These are phyloP conservation scores for Neotoma lepida DNA, from an alignment of 2,113 vertebrate genomes.

Conservation along the genomic window DNA sequence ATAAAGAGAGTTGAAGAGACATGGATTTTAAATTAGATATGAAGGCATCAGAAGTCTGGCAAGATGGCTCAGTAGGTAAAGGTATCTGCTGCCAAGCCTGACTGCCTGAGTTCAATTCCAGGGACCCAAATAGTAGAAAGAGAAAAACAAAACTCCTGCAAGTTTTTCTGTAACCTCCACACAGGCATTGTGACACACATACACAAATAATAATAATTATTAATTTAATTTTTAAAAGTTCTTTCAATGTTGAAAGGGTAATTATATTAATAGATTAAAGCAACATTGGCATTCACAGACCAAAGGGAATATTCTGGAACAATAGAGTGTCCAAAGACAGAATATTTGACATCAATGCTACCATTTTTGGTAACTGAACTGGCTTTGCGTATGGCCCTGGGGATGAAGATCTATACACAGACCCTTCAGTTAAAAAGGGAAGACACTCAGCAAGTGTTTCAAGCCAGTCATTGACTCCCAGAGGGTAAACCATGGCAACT, in stretches of 20 bases:
- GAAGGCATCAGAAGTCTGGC: neutral
- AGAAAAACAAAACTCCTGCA: neutral
- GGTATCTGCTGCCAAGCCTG: neutral
- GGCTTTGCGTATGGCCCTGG: neutral
- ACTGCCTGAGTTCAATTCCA: neutral
- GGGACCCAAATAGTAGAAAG: neutral
- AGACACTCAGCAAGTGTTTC: neutral
- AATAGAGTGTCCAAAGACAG: neutral
- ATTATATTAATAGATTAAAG: neutral
- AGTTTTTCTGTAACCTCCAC: neutral
- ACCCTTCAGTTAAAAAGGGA: neutral
- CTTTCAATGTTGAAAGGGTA: neutral
- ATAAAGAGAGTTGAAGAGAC: neutral
- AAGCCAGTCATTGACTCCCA: neutral
- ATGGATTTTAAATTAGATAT: neutral
- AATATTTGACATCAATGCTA: neutral
- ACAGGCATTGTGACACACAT: neutral
- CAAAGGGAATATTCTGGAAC: neutral
- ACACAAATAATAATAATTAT: neutral
- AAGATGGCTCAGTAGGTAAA: neutral
- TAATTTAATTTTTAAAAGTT: neutral
- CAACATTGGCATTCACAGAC: neutral
- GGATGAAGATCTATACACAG: neutral
- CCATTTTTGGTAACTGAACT: neutral
- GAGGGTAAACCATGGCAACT: neutral